Percentiles rank a stretch among this genome's conserved stretches.
Evolutionary conservation across 2,888 invertebrate genomes (phyloP).

Genomic region (Sussaba pulchella): DNA sequence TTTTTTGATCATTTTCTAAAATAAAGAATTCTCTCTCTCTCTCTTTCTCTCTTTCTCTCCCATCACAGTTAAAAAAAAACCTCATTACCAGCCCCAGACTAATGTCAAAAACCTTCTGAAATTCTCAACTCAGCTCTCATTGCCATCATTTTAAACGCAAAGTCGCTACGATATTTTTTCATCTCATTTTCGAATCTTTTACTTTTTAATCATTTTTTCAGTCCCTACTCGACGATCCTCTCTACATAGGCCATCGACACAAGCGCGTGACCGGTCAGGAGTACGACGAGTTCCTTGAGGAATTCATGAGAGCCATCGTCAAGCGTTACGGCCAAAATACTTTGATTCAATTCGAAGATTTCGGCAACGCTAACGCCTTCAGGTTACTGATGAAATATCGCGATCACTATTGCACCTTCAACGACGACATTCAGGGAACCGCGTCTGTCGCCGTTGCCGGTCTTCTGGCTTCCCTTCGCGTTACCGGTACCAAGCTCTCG

Average conservation of each 20-base stretch:
- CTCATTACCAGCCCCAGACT: slow-evolving; percentile 30
- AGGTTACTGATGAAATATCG: slow-evolving; percentile 95
- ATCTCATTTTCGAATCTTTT: too few species aligned
- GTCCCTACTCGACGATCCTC: slow-evolving; percentile 94
- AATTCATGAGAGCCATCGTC: slow-evolving; percentile 98
- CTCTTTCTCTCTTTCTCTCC: background rate
- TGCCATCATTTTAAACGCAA: slow-evolving; percentile 6
- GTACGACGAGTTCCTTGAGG: slow-evolving; percentile 98
- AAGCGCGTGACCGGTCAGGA: slow-evolving; percentile 92
- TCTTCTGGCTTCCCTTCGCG: slow-evolving; percentile 92
- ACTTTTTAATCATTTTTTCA: slow-evolving; percentile 80
- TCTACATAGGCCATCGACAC: slow-evolving; percentile 97
- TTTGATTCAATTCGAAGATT: slow-evolving; percentile 98
- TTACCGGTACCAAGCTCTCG: slow-evolving; percentile 92
- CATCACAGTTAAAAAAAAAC: too few species aligned
- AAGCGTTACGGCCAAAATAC: slow-evolving; percentile 93
- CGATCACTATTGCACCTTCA: slow-evolving; percentile 96
- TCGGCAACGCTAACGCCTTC: slow-evolving; percentile 99
- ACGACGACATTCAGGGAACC: slow-evolving; percentile 99
- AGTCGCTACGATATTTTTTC: too few species aligned
- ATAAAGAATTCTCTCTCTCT: too few species aligned
- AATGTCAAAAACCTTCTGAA: too few species aligned
- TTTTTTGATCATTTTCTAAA: too few species aligned
- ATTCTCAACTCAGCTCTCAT: background rate
- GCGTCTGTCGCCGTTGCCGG: slow-evolving; percentile 98